phyloP scores from a whole-genome alignment of 2,797 vertebrate species.

The Salarias fasciatus region DNA sequence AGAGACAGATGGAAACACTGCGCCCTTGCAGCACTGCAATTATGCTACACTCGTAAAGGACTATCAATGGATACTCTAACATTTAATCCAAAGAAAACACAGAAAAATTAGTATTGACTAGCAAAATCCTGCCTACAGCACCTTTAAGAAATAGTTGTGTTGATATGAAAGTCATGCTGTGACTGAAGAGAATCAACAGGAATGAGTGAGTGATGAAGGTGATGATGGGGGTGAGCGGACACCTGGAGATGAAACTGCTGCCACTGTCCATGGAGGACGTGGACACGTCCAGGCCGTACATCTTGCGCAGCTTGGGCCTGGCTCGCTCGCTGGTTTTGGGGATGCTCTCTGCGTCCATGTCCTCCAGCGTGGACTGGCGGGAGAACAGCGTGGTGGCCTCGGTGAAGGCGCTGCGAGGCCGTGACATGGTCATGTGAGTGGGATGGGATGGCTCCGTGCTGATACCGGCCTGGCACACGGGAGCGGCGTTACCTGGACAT shows the following conservation, averaged over 20 bases:
- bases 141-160: too few species aligned
- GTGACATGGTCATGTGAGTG: constrained; percentile 55
- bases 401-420: constrained; percentile 92
- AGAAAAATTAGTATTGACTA: too few species aligned
- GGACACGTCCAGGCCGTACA: constrained; percentile 93
- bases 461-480: background rate
- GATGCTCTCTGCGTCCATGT: constrained; percentile 93
- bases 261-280: constrained; percentile 94
- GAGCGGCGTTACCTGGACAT: constrained; percentile 88
- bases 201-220: background rate
- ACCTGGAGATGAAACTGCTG: constrained; percentile 98
- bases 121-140: too few species aligned
- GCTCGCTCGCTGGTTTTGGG: constrained; percentile 98
- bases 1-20: too few species aligned
- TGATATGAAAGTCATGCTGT: background rate
- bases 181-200: constrained; percentile 7
- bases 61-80: too few species aligned
- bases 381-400: constrained; percentile 98
- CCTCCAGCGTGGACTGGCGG: constrained; percentile 97
- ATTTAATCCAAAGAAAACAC: too few species aligned
- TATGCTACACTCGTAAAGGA: too few species aligned
- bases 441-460: constrained; percentile 39
- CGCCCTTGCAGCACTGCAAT: too few species aligned
- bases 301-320: constrained; percentile 96
- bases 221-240: constrained; percentile 64